Base-by-base conservation (phyloP, 1,140 invertebrate genomes). In the Harpegnathos saltator region DNA sequence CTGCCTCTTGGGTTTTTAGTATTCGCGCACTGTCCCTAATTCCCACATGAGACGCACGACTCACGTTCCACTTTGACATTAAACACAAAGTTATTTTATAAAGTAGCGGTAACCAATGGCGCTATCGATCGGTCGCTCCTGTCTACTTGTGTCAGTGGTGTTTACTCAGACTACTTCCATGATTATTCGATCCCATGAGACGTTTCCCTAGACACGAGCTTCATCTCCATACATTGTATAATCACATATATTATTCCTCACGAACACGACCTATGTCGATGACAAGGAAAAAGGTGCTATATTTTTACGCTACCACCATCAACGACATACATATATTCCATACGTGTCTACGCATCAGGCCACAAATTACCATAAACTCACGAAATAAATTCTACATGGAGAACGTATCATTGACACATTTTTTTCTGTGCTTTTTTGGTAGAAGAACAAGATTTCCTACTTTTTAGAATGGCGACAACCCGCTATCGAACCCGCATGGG, bases 61-160 rank as follows among this genome's bases (percentile, higher is more conserved):
- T 17, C 15, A 58, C n/a, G n/a, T 26, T 29, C 29, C 26, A 58
- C 52, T 33, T 58, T 9, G 19, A 44, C 33, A 38, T 24, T 48
- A 2, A 33, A 72, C n/a, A 33, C 24, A 48, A 61, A 63, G 14
- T 33, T 72, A 17, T 50, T 82, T 82, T 62, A 38, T n/a, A 59
- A 59, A 15, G 15, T 52, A 24, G 0, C 26, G 50, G 59, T 56
- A 54, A 17, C 59, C 22, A 78, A 22, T n/a, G 19, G 3, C 26
- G 29, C 11, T 83, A 48, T 75, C 24, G 24, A 59, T 7, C 19
- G 29, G 52, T 44, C 24, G 19, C 14, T 72, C 44, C n/a, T n/a
- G n/a, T n/a, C n/a, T n/a, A n/a, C n/a, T 62, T 9, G 29, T 63
- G 50, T n/a, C 61, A 38, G 14, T n/a, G 29, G 17, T 73, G 22